Base-by-base conservation (phyloP, 1,140 invertebrate species). In the Agrilus planipennis region DNA sequence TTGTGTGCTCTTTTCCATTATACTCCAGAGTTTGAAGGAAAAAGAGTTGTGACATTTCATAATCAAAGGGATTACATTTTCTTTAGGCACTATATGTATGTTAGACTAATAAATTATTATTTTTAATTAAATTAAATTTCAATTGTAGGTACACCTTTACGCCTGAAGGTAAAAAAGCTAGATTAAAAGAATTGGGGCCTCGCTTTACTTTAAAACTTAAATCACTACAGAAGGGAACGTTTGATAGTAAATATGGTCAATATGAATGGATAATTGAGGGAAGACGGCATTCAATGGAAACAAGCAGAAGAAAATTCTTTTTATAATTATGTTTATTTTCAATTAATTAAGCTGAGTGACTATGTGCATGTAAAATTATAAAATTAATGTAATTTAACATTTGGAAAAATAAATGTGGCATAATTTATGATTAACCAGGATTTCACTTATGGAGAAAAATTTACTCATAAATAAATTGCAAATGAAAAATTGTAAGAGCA, bases 51-150 rank as follows among this genome's bases (percentile, higher is more conserved):
- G 11, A 97, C 95, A 11, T 97, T 99, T 61, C 95, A 99, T 62
- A 99, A 99, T 70, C 95, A 99, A 61, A 72, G 95, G 44, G 95
- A 99, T 70, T 99, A 93, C 54, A 93, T 99, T 54, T 99, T 99
- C 65, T 96, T 99, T 56, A 75, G 95, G 38, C 92, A 99, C 67
- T 94, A 99, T 63, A 81, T 90, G 85, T 92, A 64, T 23, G 19
- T 29, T 29, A 12, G 28, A 29, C 15, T 4, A 11, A 5, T 11
- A 29, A 4, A 14, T 11, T 4, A n/a, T n/a, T n/a, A n/a, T n/a
- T n/a, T n/a, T n/a, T n/a, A n/a, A n/a, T n/a, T n/a, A n/a, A n/a
- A n/a, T n/a, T n/a, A n/a, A 25, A 6, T 5, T 34, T 34, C 15
- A 18, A 15, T 20, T 53, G n/a, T n/a, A 89, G 86, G 46, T 98